Evolutionary conservation across 2,797 vertebrate species (phyloP).

Genomic region (Lateolabrax maculatus): DNA sequence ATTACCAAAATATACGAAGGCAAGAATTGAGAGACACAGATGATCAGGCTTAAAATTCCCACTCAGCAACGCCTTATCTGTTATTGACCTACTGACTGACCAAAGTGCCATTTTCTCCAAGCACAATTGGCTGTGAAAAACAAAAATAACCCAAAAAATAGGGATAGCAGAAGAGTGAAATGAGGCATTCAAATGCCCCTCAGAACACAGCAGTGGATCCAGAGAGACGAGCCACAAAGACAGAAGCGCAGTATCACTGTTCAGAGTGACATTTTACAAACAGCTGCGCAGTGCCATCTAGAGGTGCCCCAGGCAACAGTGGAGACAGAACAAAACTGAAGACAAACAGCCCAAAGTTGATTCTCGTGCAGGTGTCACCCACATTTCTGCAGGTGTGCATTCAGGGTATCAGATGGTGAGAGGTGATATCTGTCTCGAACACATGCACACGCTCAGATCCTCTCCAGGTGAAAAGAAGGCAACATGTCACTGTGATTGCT

Average conservation of each 20-base stretch:
- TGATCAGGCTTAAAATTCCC: slow-evolving; percentile 45
- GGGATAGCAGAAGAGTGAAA: slow-evolving; percentile 68
- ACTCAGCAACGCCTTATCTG: slow-evolving; percentile 45
- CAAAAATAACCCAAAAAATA: slow-evolving; percentile 65
- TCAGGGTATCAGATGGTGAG: slow-evolving; percentile 69
- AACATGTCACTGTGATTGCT: slow-evolving; percentile 76
- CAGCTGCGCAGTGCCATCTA: slow-evolving; percentile 88
- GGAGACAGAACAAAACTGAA: background rate
- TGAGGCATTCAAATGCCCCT: slow-evolving; percentile 79
- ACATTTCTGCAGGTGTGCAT: slow-evolving; percentile 79
- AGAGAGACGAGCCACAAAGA: slow-evolving; percentile 54
- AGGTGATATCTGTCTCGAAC: slow-evolving; percentile 67
- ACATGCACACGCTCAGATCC: slow-evolving; percentile 59
- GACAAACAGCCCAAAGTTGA: slow-evolving; percentile 13
- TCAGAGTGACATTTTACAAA: slow-evolving; percentile 37
- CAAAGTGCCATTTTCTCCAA: slow-evolving; percentile 71
- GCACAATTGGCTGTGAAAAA: slow-evolving; percentile 74
- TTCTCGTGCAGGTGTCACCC: slow-evolving; percentile 60
- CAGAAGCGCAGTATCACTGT: slow-evolving; percentile 9
- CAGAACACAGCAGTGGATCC: slow-evolving; percentile 59
- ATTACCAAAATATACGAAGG: slow-evolving; percentile 31
- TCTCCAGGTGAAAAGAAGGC: slow-evolving; percentile 69
- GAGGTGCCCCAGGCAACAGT: slow-evolving; percentile 57
- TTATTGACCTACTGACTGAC: slow-evolving; percentile 72
- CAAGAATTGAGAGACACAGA: slow-evolving; percentile 33